These are phyloP conservation scores for Saguinus midas DNA, from an alignment of 2,113 vertebrate species.

Conservation along the genomic window DNA sequence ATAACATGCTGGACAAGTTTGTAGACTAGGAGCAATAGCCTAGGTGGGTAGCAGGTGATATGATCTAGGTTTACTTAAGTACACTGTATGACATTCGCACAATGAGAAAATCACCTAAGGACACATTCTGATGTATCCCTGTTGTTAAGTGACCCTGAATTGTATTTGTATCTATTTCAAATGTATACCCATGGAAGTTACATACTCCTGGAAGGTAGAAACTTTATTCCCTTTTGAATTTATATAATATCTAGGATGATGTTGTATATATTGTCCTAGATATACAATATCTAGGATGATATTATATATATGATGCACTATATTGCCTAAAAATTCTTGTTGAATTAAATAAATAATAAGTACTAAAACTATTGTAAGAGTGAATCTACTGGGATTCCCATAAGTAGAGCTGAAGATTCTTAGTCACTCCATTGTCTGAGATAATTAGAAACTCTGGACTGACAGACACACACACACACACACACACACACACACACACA, in stretches of 20 bases:
- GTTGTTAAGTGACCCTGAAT: not conserved
- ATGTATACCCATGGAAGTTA: not conserved
- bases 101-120: not conserved
- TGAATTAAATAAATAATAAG: slow-evolving; percentile 13
- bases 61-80: not conserved
- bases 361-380: not conserved
- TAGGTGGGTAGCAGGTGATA: not conserved
- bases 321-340: not conserved
- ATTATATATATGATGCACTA: not conserved
- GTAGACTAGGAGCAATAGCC: not conserved
- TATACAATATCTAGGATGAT: not conserved
- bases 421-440: not conserved
- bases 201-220: not conserved
- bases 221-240: not conserved
- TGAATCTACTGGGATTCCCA: not conserved
- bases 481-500: not conserved
- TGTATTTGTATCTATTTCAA: not conserved
- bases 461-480: too few relatives aligned
- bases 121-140: not conserved
- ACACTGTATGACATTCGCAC: not conserved
- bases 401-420: not conserved
- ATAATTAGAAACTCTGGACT: not conserved
- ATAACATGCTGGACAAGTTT: not conserved
- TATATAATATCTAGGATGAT: not conserved
- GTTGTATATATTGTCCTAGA: not conserved